Conservation (phyloP, 1,140 invertebrate species). For the Drosophila punjabiensis region DNA sequence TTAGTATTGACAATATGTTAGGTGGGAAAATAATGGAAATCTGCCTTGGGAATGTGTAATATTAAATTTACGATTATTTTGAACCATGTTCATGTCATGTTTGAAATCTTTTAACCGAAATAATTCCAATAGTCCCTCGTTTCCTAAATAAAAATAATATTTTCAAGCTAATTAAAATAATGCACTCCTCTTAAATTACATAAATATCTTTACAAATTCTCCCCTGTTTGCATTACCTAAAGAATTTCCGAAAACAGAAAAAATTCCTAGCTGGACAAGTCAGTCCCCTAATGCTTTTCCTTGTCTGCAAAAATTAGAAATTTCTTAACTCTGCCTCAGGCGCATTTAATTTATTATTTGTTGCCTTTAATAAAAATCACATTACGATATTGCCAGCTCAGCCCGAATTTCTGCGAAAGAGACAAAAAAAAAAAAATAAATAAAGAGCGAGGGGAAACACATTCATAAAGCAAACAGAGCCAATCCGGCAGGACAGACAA, state of each 20-base stretch:
- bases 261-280: not conserved
- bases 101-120: not conserved
- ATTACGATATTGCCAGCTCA: conserved; percentile 45
- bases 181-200: not conserved
- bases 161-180: not conserved
- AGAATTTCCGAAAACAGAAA: conserved; percentile 7
- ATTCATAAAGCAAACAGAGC: conserved; percentile 70
- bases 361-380: conserved; percentile 56
- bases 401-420: conserved; percentile 26
- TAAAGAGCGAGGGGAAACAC: conserved; percentile 30
- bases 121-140: not conserved
- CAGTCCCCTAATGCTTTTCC: not conserved
- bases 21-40: not conserved
- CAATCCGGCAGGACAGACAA: conserved; percentile 32
- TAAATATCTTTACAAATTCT: not conserved
- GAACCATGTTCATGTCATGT: not conserved
- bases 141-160: no score
- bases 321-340: conserved; percentile 11
- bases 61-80: no score
- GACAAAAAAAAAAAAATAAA: not conserved
- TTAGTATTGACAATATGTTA: not conserved
- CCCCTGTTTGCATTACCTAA: not conserved
- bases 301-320: conserved; percentile 22
- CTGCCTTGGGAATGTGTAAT: not conserved
- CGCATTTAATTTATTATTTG: conserved; percentile 41